Evolutionary conservation across 2,888 invertebrate species (phyloP).

Genomic region (Thyatira batis): DNA sequence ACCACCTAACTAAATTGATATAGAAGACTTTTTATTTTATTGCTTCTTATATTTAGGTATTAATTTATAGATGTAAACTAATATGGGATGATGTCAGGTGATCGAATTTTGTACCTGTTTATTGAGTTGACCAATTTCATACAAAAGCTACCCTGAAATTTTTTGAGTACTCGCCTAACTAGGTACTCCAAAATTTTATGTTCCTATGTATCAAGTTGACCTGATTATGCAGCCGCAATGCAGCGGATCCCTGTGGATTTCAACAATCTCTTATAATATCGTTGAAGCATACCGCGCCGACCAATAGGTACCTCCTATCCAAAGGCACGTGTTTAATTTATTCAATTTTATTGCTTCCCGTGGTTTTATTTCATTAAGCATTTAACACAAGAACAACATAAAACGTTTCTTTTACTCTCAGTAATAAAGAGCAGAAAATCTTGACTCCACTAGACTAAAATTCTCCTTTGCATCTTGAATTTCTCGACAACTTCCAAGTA

Average conservation of each 20-base stretch:
- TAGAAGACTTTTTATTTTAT: too few relatives aligned
- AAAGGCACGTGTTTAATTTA: slow-evolving; percentile 21
- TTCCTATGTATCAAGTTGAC: slow-evolving; percentile 32
- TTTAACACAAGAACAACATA: neutral
- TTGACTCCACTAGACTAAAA: neutral
- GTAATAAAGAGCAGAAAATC: neutral
- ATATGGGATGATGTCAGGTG: too few relatives aligned
- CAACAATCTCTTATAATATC: slow-evolving; percentile 26
- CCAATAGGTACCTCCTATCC: slow-evolving; percentile 5
- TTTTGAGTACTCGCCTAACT: too few relatives aligned
- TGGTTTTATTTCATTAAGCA: slow-evolving; percentile 19
- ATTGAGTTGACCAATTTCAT: slow-evolving; percentile 7
- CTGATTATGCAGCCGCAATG: slow-evolving; percentile 48
- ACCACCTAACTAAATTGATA: too few relatives aligned
- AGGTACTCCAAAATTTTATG: slow-evolving; percentile 22
- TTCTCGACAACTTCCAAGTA: neutral
- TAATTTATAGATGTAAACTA: too few relatives aligned
- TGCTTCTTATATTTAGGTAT: too few relatives aligned
- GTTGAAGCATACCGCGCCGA: slow-evolving; percentile 11
- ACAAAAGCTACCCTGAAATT: slow-evolving; percentile 15
- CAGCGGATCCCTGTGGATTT: slow-evolving; percentile 36
- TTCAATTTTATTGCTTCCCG: slow-evolving; percentile 24
- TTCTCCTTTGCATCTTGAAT: neutral
- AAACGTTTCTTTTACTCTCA: neutral
- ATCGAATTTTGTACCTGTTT: too few relatives aligned